Conservation (phyloP, 53 echinoderm and acorn worm species). For the Holothuria leucospilota region DNA sequence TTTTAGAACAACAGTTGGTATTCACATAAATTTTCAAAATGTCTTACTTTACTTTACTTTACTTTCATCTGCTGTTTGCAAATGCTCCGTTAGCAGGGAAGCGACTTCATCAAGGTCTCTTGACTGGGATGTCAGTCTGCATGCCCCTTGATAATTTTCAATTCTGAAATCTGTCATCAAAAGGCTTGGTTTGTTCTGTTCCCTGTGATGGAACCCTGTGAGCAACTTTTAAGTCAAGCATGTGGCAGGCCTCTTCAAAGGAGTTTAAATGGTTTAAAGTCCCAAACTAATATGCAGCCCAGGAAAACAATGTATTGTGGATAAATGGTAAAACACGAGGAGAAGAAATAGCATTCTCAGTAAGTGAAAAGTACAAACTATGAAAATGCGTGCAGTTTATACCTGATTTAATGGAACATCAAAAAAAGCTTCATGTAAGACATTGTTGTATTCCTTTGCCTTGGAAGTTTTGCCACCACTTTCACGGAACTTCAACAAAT, state of each 20-base stretch:
- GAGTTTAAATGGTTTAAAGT: not conserved
- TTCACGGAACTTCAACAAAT: not conserved
- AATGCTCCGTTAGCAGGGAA: not conserved
- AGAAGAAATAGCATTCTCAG: not conserved
- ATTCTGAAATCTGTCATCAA: not conserved
- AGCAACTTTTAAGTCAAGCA: not conserved
- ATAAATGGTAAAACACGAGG: not conserved
- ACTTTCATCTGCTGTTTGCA: not conserved
- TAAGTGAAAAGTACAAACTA: not conserved
- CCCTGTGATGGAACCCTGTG: not conserved
- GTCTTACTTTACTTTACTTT: no score
- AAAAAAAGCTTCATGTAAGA: not conserved
- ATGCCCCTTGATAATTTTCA: not conserved
- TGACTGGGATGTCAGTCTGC: not conserved
- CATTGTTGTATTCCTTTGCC: not conserved
- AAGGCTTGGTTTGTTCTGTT: not conserved
- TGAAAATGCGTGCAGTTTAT: not conserved
- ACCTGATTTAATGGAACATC: not conserved
- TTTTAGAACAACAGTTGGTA: not conserved
- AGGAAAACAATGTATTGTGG: not conserved
- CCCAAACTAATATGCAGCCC: not conserved
- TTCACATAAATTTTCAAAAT: not conserved
- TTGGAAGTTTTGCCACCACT: not conserved
- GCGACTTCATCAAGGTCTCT: not conserved
- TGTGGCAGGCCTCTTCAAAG: constrained; percentile 2